Percentiles rank a stretch among this genome's conserved stretches.
Conservation (phyloP, 2,888 invertebrate species). For the Malthinus flaveolus region DNA sequence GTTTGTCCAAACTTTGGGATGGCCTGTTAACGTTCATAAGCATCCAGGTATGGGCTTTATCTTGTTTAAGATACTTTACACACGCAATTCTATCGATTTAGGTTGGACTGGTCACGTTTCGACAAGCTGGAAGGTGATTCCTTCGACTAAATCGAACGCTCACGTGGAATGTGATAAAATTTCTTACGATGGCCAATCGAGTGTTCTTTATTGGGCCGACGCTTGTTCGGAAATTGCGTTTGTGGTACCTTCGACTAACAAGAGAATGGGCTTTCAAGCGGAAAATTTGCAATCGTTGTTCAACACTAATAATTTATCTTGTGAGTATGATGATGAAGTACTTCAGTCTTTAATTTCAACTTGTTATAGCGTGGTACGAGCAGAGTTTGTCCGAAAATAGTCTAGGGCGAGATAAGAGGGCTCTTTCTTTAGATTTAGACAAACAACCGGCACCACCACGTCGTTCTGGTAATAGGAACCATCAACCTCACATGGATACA, state of each 20-base stretch:
- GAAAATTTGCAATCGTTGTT: conserved; percentile 40
- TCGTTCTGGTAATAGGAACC: conserved; percentile 59
- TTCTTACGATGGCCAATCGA: conserved; percentile 80
- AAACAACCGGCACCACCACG: conserved; percentile 64
- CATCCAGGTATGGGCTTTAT: conserved; percentile 69
- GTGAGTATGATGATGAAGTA: conserved; percentile 36
- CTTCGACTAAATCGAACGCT: conserved; percentile 16
- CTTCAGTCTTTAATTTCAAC: not conserved
- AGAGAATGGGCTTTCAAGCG: conserved; percentile 36
- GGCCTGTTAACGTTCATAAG: conserved; percentile 80
- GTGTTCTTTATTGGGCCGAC: conserved; percentile 94
- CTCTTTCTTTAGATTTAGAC: conserved; percentile 72
- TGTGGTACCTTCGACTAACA: conserved; percentile 74
- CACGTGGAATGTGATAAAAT: conserved; percentile 62
- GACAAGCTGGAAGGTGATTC: conserved; percentile 72
- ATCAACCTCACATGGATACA: conserved; percentile 63
- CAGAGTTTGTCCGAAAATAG: conserved; percentile 55
- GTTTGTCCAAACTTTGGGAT: conserved; percentile 76
- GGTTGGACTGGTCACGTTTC: conserved; percentile 88
- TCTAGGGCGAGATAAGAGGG: conserved; percentile 61
- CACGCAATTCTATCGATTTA: conserved; percentile 27
- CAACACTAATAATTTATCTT: conserved; percentile 46
- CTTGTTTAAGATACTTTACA: not conserved
- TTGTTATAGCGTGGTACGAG: conserved; percentile 59
- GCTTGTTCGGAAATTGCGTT: conserved; percentile 93